Evolutionary conservation across 2,888 invertebrate genomes (phyloP), one percentile per base, ranked within the genome.

Genomic region (Macrosiphum euphorbiae): DNA sequence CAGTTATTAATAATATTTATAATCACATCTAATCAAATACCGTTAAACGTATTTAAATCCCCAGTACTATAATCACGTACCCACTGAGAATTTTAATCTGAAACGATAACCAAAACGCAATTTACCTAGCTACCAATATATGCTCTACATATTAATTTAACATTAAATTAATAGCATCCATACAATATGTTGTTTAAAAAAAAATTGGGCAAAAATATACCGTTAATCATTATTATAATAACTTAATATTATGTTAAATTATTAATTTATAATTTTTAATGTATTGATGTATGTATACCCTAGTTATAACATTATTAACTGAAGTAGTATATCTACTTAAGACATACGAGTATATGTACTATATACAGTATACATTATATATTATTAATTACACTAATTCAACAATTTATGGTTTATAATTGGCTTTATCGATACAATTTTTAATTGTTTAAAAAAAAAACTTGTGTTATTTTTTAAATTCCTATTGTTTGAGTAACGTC

Each of bases 301-400:
- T 3, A 16, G 16, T 52, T 52, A 52, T 50, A 52, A 52, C 52
- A 47, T 11, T 47, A 47, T 47, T 1, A 47, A 47, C 47, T 47
- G 47, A 47, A 10, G 10, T 47, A 1, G 10, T 47, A 47, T 47
- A 47, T 47, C 47, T 47, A 47, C 5, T 0, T 47, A 47, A 47
- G 41, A 41, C 8, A 47, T 47, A 44, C 44, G 44, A 5, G 3
- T 44, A 47, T 47, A 47, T 47, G 47, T 47, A 7, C 47, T 47
- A 47, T 47, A 47, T 47, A 47, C 5, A 47, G 47, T 47, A 47
- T 47, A 86, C 13, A 47, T 3, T 28, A 3, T 41, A 10, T 87
- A 55, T 55, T 88, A 88, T 55, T 88, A 88, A 55, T 88, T 88
- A 55, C 5, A 55, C 16, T 52, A 88, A 88, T 88, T 88, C 88